Evolutionary conservation across 2,888 invertebrate species (phyloP), one percentile per base, ranked within the genome.

Genomic region (Aquatica leii): DNA sequence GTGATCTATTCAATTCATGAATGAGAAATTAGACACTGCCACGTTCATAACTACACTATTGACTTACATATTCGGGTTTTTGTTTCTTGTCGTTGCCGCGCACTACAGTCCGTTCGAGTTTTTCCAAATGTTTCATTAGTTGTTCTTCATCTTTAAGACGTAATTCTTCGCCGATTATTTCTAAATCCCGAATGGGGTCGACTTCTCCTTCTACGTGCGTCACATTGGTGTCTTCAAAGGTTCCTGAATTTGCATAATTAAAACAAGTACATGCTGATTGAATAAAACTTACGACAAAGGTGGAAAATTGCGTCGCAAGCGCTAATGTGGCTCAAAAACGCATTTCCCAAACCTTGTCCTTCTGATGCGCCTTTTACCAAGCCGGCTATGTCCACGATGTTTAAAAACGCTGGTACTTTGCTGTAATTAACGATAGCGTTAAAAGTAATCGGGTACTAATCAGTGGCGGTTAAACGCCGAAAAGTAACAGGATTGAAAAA

Each of bases 241-340:
- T 97, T 77, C 96, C 96, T 96, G 61, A 11, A 67, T 66, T 31
- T 11, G 18, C 11, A 9, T 11, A 50, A 59, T 52, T 46, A 14
- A 9, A 21, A 14, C 3, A 20, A 9, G n/a, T n/a, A n/a, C n/a
- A n/a, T n/a, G n/a, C n/a, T n/a, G 12, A 11, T 41, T 50, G 14
- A 11, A 18, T 12, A 8, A 35, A 11, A 90, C 94, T 91, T 85
- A 96, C 99, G 90, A 78, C 95, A 94, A 69, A 99, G 87, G 83
- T 99, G 97, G 80, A 98, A 98, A 74, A 99, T 91, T 40, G 97
- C 96, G 82, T 99, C 99, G 80, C 99, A 99, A 12, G 98, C 98
- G 80, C 92, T 94, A 77, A 99, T 98, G 82, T 99, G 97, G 3
- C 98, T 97, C 48, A 99, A 87, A 83, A 99, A 99, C 66, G 97